Base-by-base conservation (phyloP, 2,888 invertebrate species). In the Eucera pruinosa region DNA sequence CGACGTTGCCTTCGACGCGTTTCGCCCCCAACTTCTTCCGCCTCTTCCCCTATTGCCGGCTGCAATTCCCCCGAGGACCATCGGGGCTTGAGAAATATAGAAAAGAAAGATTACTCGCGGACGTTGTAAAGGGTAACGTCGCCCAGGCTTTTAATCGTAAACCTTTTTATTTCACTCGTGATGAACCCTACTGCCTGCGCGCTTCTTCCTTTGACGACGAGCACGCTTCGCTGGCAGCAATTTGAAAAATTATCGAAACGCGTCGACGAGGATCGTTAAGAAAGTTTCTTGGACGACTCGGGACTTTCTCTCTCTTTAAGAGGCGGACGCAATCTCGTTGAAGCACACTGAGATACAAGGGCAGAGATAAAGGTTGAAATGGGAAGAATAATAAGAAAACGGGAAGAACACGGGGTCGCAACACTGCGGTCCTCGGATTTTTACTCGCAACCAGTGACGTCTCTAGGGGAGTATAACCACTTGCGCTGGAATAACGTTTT, bases 311-410 rank as follows among this genome's bases (percentile, higher is more conserved):
- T 30, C 13, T 18, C 18, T 25, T 18, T 23, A 15, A 33, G 23
- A 48, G 25, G 15, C 15, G 7, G 47, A 33, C 20, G 23, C 39
- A 15, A 30, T 57, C 20, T 33, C 15, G 36, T 23, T 18, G 39
- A 18, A 18, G 23, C 50, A 15, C 33, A 9, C 36, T 45, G n/a
- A 25, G 45, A 45, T 45, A 11, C 20, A 7, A 43, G 15, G 2
- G 45, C 15, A 6, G 23, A 20, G 15, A 18, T 58, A 58, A 50
- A 60, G 5, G 39, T 6, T 9, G 39, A 39, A 23, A 36, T 39
- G 20, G 43, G 33, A 62, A 61, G 9, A 36, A 61, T 43, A 52
- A 43, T 23, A 62, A 18, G 18, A 33, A 39, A 50, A 27, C 36
- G 20, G 9, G 57, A 39, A 20, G 15, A 68, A 61, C 13, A 61